A percentile compares a stretch with the other conserved stretches of the same genome.
Evolutionary conservation across 2,888 invertebrate genomes (phyloP).

Genomic region (Agrotis puta): DNA sequence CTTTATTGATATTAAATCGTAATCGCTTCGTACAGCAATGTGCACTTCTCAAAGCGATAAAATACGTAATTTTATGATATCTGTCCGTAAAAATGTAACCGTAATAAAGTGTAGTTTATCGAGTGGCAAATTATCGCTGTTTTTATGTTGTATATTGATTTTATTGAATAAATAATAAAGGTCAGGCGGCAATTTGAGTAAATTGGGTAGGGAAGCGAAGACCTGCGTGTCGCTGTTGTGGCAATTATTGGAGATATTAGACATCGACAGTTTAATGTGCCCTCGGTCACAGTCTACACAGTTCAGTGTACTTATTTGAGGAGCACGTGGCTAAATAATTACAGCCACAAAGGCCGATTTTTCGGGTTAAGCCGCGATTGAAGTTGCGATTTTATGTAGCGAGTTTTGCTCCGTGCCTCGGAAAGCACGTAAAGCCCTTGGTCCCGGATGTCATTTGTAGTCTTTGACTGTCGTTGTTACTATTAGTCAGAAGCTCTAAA

Average conservation of each 20-base stretch:
- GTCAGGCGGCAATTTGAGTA: conserved; percentile 17
- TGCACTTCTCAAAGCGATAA: conserved; percentile 47
- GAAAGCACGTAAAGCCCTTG: too few relatives aligned
- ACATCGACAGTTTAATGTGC: conserved; percentile 1
- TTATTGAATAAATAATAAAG: conserved; percentile 33
- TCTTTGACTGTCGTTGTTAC: too few relatives aligned
- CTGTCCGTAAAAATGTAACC: conserved; percentile 56
- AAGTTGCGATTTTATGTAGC: too few relatives aligned
- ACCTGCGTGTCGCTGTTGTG: background rate
- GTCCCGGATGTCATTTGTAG: too few relatives aligned
- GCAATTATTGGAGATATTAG: conserved; percentile 37
- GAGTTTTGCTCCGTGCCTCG: too few relatives aligned
- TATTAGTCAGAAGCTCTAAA: too few relatives aligned
- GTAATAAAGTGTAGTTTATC: conserved; percentile 68
- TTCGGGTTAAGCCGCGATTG: too few relatives aligned
- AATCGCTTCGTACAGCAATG: conserved; percentile 31
- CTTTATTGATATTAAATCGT: conserved; percentile 55
- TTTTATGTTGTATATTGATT: conserved; percentile 59
- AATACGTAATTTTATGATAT: conserved; percentile 65
- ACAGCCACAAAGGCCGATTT: too few relatives aligned
- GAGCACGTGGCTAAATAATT: too few relatives aligned
- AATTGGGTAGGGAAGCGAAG: conserved; percentile 23
- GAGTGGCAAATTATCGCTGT: conserved; percentile 67
- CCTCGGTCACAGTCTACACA: too few relatives aligned
- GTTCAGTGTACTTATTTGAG: background rate